Evolutionary conservation across 2,797 vertebrate species (phyloP).

Genomic region (Girardinus metallicus): DNA sequence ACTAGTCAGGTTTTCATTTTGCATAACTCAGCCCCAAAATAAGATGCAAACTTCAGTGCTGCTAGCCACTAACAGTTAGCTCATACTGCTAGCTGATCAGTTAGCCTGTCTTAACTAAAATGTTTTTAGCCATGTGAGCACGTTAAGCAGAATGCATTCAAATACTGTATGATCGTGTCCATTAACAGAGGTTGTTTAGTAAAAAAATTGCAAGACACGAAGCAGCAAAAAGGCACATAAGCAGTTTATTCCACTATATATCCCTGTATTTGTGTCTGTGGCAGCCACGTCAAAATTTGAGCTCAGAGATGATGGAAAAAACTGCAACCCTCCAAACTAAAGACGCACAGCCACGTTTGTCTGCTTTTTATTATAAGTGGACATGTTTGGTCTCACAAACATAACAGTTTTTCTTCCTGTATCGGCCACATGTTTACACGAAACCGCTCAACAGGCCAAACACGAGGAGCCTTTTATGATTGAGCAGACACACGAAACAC

Average conservation of each 20-base stretch:
- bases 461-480: constrained; percentile 2
- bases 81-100: not conserved
- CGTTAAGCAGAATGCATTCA: not conserved
- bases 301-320: not conserved
- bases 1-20: not conserved
- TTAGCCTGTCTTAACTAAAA: not conserved
- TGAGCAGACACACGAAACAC: constrained; percentile 4
- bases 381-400: not conserved
- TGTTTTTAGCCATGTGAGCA: not conserved
- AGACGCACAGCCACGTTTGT: not conserved
- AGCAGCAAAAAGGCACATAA: not conserved
- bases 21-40: not conserved
- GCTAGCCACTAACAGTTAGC: not conserved
- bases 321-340: not conserved
- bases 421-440: not conserved
- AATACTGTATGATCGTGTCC: not conserved
- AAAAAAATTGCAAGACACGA: not conserved
- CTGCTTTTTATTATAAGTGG: not conserved
- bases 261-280: not conserved
- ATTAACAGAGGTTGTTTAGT: not conserved
- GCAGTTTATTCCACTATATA: not conserved
- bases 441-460: not conserved
- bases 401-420: not conserved
- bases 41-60: not conserved
- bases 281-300: not conserved